Evolutionary conservation across 2,113 vertebrate species (phyloP).

Genomic region (Erinaceus europaeus): DNA sequence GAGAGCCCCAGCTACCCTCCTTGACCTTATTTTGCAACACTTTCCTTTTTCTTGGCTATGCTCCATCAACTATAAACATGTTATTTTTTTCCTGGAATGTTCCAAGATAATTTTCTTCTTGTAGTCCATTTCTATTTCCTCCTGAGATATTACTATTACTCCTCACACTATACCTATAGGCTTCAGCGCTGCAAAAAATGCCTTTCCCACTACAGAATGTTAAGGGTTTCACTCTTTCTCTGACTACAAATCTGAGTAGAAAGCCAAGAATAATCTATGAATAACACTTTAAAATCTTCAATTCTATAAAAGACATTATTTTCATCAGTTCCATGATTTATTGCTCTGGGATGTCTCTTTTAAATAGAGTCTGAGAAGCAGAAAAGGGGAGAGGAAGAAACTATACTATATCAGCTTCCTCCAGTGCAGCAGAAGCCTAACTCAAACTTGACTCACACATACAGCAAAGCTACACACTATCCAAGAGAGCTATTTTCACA

Average conservation of each 20-base stretch:
- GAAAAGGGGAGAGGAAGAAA: too few species aligned
- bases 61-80: not conserved
- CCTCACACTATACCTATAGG: not conserved
- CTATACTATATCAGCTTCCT: too few species aligned
- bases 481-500: too few species aligned
- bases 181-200: not conserved
- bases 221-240: not conserved
- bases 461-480: too few species aligned
- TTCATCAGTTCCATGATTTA: too few species aligned
- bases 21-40: too few species aligned
- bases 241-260: not conserved
- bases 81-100: not conserved
- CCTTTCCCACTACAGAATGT: not conserved
- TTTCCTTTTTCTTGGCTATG: not conserved
- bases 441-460: too few species aligned
- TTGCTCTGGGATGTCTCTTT: too few species aligned
- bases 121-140: not conserved
- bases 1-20: not conserved
- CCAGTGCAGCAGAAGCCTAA: too few species aligned
- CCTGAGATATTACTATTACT: not conserved
- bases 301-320: too few species aligned
- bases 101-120: not conserved
- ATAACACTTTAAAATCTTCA: slow-evolving; percentile 13
- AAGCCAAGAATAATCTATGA: not conserved
- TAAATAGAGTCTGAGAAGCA: too few species aligned